phyloP scores from a whole-genome alignment of 2,888 invertebrate species.

The Meandrusa payeni region DNA sequence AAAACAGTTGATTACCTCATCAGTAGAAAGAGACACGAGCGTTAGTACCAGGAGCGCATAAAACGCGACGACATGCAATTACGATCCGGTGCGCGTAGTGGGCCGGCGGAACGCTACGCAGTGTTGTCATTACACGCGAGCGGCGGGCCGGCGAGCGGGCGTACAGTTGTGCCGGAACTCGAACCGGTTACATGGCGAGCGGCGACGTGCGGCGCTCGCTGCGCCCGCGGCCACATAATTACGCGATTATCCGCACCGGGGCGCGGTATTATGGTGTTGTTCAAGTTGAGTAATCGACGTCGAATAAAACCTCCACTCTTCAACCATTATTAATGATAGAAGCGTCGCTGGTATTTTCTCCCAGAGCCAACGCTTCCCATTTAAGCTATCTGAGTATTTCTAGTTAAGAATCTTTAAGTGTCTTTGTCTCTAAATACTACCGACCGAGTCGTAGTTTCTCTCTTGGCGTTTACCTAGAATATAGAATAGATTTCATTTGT shows the following conservation, averaged over 20 bases:
- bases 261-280: background rate
- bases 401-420: no score
- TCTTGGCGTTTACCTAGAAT: no score
- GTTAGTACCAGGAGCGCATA: constrained; percentile 16
- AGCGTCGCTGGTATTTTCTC: no score
- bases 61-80: background rate
- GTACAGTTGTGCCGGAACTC: constrained; percentile 11
- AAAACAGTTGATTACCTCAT: no score
- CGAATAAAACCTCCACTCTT: no score
- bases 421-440: no score
- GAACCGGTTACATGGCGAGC: constrained; percentile 11
- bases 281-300: constrained; percentile 1
- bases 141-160: background rate
- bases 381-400: no score
- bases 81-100: background rate
- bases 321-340: no score
- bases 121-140: background rate
- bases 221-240: constrained; percentile 1
- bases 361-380: no score
- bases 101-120: background rate
- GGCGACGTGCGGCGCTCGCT: constrained; percentile 4
- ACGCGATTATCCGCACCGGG: constrained; percentile 1
- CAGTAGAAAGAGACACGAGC: constrained; percentile 20
- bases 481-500: no score
- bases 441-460: no score